Conservation (phyloP, 2,797 vertebrate genomes). For the Kryptolebias ocellatus region DNA sequence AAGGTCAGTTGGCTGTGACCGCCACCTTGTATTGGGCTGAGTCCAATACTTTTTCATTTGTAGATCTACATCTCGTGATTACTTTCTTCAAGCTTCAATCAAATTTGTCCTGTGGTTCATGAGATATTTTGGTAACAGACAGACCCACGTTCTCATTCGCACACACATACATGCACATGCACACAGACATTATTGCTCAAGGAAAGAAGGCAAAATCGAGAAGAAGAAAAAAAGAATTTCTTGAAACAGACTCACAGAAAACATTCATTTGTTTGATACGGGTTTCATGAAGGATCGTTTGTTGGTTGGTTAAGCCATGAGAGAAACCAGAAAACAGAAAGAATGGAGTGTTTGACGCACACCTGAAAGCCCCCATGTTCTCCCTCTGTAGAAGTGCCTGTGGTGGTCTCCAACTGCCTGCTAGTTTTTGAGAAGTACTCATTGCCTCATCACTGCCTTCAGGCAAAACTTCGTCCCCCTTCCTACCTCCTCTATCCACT, state of each 20-base stretch:
- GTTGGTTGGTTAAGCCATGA: slow-evolving; percentile 64
- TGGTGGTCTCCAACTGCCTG: slow-evolving; percentile 82
- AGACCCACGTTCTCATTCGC: no score
- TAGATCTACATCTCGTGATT: no score
- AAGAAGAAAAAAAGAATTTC: slow-evolving; percentile 18
- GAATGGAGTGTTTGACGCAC: slow-evolving; percentile 75
- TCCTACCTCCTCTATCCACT: slow-evolving; percentile 46
- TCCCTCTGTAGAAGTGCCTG: slow-evolving; percentile 74
- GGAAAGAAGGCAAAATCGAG: background rate
- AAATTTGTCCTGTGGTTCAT: no score
- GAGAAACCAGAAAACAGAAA: slow-evolving; percentile 64
- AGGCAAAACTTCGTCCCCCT: slow-evolving; percentile 75
- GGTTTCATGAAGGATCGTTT: slow-evolving; percentile 51
- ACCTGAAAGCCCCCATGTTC: slow-evolving; percentile 77
- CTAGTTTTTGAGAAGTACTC: slow-evolving; percentile 81
- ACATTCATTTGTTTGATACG: slow-evolving; percentile 47
- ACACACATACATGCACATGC: no score
- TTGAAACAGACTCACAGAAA: slow-evolving; percentile 36
- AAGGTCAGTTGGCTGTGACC: no score
- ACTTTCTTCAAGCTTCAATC: no score
- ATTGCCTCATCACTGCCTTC: slow-evolving; percentile 82
- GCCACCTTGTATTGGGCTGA: no score
- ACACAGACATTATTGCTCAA: no score
- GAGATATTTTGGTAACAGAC: no score
- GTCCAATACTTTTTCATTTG: no score